These are phyloP conservation scores for Mohoua ochrocephala DNA, from an alignment of 2,113 vertebrate species.

Conservation along the genomic window DNA sequence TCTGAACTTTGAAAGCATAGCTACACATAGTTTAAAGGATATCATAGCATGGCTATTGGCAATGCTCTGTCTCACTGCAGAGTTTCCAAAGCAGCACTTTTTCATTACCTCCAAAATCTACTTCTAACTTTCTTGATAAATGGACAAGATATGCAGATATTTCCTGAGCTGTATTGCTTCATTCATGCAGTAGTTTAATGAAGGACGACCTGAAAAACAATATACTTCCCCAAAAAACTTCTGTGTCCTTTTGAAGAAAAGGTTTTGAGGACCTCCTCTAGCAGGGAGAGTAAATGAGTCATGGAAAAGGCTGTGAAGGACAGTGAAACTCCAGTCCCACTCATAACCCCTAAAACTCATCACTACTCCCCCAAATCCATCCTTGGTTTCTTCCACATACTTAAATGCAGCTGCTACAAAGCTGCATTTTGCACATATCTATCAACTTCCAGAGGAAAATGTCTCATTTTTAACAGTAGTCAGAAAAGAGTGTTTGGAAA, in stretches of 20 bases:
- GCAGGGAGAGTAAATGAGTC: not conserved
- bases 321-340: not conserved
- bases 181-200: not conserved
- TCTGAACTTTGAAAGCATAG: not conserved
- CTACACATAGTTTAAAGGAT: not conserved
- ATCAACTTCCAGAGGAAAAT: not conserved
- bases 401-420: not conserved
- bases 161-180: not conserved
- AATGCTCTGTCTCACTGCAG: not conserved
- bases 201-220: not conserved
- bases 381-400: not conserved
- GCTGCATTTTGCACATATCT: not conserved
- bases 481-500: too few relatives aligned
- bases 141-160: not conserved
- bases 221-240: not conserved
- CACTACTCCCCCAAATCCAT: not conserved
- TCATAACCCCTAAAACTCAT: not conserved
- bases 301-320: not conserved
- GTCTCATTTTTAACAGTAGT: not conserved
- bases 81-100: not conserved
- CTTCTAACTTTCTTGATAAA: not conserved
- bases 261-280: not conserved
- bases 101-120: not conserved
- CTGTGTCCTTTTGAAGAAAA: not conserved
- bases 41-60: accelerated